Percentiles rank a stretch among this genome's conserved stretches.
phyloP scores from a whole-genome alignment of 2,113 vertebrate species.

The Oncorhynchus mykiss region DNA sequence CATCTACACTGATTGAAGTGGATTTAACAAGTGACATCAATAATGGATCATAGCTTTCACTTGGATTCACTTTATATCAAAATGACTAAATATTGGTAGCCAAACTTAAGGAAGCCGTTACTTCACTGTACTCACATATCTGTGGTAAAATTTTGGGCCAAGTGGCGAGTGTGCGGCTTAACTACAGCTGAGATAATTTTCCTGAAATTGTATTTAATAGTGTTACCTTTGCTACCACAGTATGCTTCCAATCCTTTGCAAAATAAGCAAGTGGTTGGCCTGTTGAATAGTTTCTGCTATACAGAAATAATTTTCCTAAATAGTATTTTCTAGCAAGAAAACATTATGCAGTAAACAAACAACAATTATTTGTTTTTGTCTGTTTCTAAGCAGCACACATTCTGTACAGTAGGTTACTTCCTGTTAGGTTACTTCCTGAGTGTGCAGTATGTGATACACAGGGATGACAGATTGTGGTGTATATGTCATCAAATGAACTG shows the following conservation, averaged over 20 bases:
- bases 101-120: too few relatives aligned
- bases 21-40: too few relatives aligned
- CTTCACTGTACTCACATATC: too few relatives aligned
- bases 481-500: not conserved
- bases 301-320: not conserved
- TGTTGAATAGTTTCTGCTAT: not conserved
- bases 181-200: not conserved
- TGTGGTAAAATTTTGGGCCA: not conserved
- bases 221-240: not conserved
- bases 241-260: not conserved
- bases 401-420: not conserved
- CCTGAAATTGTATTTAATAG: not conserved
- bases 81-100: too few relatives aligned
- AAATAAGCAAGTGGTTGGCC: conserved; percentile 11
- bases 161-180: not conserved
- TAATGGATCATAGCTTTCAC: too few relatives aligned
- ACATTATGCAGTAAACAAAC: not conserved
- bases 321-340: conserved; percentile 5
- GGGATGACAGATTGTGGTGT: too few relatives aligned
- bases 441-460: too few relatives aligned
- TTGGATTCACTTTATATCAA: too few relatives aligned
- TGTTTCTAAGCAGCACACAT: too few relatives aligned
- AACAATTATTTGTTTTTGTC: not conserved
- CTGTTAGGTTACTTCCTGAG: not conserved
- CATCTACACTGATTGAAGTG: too few relatives aligned